Evolutionary conservation across 2,888 invertebrate genomes (phyloP), one percentile per base, ranked within the genome.

Genomic region (Tenthredo scrophulariae): DNA sequence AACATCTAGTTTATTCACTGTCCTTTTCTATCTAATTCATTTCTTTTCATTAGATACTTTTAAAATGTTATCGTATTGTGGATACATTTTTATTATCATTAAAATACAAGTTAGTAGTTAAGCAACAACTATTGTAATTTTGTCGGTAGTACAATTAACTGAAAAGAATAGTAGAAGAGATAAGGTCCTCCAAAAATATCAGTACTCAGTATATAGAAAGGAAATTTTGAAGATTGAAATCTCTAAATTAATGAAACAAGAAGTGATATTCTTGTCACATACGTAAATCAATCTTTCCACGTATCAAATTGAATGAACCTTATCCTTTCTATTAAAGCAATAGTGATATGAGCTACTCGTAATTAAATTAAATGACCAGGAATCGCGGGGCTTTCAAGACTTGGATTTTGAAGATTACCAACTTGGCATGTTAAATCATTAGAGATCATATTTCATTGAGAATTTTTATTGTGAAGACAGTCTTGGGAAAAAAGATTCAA

Each of bases 31-130:
- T 46, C 54, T 9, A 6, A 70, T 43, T 83, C 2, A 46, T 70
- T 83, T 83, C 46, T 67, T 46, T 26, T 29, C n/a, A 58, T 67
- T 18, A 43, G 43, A n/a, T 50, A 70, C 9, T 83, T 83, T 67
- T 43, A 15, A 80, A 70, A 67, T 67, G 67, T 46, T 83, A 83
- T 83, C 70, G 83, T 83, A 70, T 83, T 46, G 83, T 83, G 83
- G 83, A 83, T 83, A 83, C 83, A 83, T 83, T 83, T 83, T 83
- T 83, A 83, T 80, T 22, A 62, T 80, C 46, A 46, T 83, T 15
- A 77, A 54, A 22, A 54, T 15, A 77, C 15, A 80, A 58, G 80
- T 80, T 80, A 80, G 82, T 83, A 80, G 77, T 54, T 29, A 77
- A 50, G 33, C 50, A 29, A 54, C 10, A 50, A 77, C 18, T 43